Conservation (phyloP, 2,113 vertebrate species). For the Nymphicus hollandicus region DNA sequence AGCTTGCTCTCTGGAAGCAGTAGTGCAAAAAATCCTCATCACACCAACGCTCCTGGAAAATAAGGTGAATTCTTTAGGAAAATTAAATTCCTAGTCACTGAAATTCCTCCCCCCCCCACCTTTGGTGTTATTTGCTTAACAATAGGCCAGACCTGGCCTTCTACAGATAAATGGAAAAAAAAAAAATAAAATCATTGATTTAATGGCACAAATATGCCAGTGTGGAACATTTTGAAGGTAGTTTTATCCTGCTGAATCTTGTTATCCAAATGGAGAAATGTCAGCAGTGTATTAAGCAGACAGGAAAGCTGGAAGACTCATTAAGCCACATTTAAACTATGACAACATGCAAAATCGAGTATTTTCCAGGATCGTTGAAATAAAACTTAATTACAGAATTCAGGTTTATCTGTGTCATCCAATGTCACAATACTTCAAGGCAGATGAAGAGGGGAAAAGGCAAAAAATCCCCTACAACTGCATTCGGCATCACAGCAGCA, state of each 20-base stretch:
- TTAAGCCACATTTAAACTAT: background rate
- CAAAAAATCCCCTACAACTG: background rate
- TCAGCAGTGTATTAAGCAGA: background rate
- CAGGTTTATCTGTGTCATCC: constrained; percentile 9
- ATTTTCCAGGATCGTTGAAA: constrained; percentile 10
- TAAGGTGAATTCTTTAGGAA: background rate
- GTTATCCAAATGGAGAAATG: background rate
- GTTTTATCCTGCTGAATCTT: background rate
- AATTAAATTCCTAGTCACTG: background rate
- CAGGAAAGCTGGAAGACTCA: background rate
- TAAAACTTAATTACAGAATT: constrained; percentile 33
- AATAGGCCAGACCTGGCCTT: background rate
- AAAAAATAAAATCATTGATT: background rate
- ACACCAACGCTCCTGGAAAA: background rate
- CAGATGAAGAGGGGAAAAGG: background rate
- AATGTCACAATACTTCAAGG: constrained; percentile 56
- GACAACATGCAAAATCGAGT: background rate
- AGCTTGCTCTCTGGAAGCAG: background rate
- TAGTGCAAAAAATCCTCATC: background rate
- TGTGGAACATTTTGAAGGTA: background rate
- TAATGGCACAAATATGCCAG: background rate
- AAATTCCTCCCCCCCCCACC: background rate
- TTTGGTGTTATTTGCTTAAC: background rate
- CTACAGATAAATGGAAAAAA: background rate
- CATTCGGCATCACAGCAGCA: background rate